phyloP scores from a whole-genome alignment of 2,113 vertebrate species.

The Halichoeres trimaculatus region DNA sequence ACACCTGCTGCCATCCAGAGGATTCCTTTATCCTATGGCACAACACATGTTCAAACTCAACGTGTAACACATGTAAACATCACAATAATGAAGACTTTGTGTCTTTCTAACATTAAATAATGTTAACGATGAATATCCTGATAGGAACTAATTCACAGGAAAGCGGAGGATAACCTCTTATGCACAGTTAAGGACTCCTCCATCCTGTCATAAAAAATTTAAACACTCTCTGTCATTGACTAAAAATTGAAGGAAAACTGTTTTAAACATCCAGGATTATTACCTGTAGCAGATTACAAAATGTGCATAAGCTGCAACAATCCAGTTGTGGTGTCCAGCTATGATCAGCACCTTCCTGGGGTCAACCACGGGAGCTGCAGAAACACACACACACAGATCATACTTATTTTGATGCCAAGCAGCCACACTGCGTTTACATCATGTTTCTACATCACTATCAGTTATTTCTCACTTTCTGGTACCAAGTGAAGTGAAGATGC shows the following conservation, averaged over 20 bases:
- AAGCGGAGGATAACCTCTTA: not conserved
- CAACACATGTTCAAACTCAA: not conserved
- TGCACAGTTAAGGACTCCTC: not conserved
- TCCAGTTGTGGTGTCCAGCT: conserved; percentile 98
- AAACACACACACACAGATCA: conserved; percentile 23
- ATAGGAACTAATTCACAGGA: not conserved
- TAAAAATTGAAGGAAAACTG: not conserved
- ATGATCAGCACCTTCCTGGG: conserved; percentile 96
- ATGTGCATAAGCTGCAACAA: conserved; percentile 96
- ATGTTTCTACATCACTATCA: too few species aligned
- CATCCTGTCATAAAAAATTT: conserved; percentile 24
- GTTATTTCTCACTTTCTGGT: too few species aligned
- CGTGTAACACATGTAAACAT: not conserved
- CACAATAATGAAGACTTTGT: not conserved
- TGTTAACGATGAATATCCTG: not conserved
- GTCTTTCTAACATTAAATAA: not conserved
- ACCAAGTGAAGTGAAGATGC: not conserved
- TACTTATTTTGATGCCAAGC: not conserved
- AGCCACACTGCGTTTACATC: not conserved
- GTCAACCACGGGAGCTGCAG: conserved; percentile 90
- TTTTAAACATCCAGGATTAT: not conserved
- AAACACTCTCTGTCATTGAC: not conserved
- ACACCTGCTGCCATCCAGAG: conserved; percentile 98
- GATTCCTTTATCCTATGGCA: conserved; percentile 93
- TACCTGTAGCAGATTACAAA: conserved; percentile 99